phyloP scores from a whole-genome alignment of 35 echinoderm and acorn worm genomes.

The Apostichopus parvimensis region DNA sequence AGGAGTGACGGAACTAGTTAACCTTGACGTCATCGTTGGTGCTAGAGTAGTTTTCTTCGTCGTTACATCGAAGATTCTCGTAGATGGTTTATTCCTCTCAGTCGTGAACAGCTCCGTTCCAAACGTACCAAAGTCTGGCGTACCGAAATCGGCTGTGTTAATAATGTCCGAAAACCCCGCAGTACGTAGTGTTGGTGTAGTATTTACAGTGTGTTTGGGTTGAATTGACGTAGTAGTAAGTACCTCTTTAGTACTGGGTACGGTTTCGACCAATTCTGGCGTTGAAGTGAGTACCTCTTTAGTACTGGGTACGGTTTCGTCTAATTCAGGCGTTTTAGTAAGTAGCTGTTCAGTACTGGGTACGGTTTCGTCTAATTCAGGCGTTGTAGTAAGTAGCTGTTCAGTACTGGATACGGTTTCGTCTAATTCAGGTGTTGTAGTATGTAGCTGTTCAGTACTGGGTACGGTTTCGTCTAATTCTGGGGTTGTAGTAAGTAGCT shows the following conservation, averaged over 20 bases:
- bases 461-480: background rate
- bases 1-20: background rate
- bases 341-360: background rate
- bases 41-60: background rate
- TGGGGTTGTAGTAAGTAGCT: background rate
- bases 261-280: background rate
- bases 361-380: background rate
- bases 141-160: background rate
- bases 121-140: background rate
- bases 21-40: background rate
- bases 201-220: background rate
- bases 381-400: background rate
- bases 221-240: background rate
- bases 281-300: background rate
- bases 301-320: background rate
- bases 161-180: background rate
- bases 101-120: background rate
- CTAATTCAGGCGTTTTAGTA: background rate
- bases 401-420: background rate
- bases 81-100: background rate
- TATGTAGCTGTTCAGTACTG: background rate
- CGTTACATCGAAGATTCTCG: background rate
- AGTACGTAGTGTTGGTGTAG: background rate
- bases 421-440: background rate
- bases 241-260: background rate